Evolutionary conservation across 2,113 vertebrate genomes (phyloP), one percentile per base, ranked within the genome.

Genomic region (Arothron firmamentum): DNA sequence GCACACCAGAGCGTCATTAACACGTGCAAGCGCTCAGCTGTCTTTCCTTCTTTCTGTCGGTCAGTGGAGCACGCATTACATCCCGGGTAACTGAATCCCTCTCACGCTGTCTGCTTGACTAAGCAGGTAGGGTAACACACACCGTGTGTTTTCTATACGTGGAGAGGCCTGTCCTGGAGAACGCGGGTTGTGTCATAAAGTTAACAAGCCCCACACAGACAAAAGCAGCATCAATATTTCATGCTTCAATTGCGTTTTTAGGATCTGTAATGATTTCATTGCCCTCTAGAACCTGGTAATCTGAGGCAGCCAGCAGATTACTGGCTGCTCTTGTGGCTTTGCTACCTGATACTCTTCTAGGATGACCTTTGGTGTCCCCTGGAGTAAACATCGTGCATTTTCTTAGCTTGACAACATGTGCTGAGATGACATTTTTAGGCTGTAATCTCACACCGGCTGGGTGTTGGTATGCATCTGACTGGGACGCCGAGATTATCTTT

Each of bases 1-100:
- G 25, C 25, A 25, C 25, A 25, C 25, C 3, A 25, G 25, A 25
- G 25, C 25, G 3, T n/a, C n/a, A n/a, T n/a, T n/a, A n/a, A n/a
- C n/a, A n/a, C n/a, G n/a, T n/a, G n/a, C n/a, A n/a, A n/a, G n/a
- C n/a, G n/a, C n/a, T n/a, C n/a, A n/a, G n/a, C n/a, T 23, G 21
- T 23, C 21, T 23, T 2, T 23, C 21, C 3, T 2, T 28, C 25
- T 7, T 2, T 7, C 25, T 62, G 46, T 59, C n/a, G 52, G 76
- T 80, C 76, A 76, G 78, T 62, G 46, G 68, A 79, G 63, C 66
- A 67, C 55, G 73, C 73, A 73, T 77, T 77, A 81, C 62, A 56
- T 6, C 6, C 61, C 34, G 47, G 25, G 72, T 72, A 80, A 82
- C 51, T 2, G 20, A 72, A 78, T 54, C 72, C 67, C 65, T 59